Evolutionary conservation across 2,113 vertebrate genomes (phyloP), one percentile per base, ranked within the genome.

Genomic region (Scytalopus superciliaris): DNA sequence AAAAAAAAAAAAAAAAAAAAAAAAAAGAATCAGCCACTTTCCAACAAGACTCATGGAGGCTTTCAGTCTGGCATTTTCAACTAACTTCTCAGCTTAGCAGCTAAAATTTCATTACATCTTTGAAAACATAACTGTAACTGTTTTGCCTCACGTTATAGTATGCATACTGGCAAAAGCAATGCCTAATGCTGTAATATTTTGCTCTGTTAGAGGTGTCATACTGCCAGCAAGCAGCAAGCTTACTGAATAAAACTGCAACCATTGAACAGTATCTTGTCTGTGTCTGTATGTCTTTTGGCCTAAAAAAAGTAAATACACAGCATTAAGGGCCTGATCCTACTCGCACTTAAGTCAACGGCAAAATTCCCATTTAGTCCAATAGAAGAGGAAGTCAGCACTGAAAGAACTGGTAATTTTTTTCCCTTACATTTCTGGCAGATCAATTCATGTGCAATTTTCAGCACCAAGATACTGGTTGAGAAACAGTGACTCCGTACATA

Each of bases 201-300:
- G 44, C 90, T 90, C 83, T 3, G 0, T 93, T 82, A 93, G 72
- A 94, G 73, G 60, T 90, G 79, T 68, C 56, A 83, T 78, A 53
- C 60, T 81, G 64, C 68, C 73, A 94, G 60, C 24, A 80, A 94
- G 72, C 31, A 93, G 45, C 3, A 12, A 92, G n/a, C 50, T 84
- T 57, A 53, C 79, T 81, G 76, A 92, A 60, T 81, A 94, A 88
- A 89, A 52, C 8, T 86, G 31, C 63, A 88, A 9, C 59, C 55
- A 81, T 72, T 86, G 64, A 96, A 95, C 90, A 96, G 60, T 81
- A 59, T 94, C 68, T 95, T 94, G 87, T 96, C 87, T 95, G 68
- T 96, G 72, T 88, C 79, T 90, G 27, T 93, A 90, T 96, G 92
- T 93, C 92, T 94, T 93, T 96, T 93, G 92, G 76, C 60, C 68